phyloP scores from a whole-genome alignment of 2,113 vertebrate species.

The Emydocephalus ijimae region DNA sequence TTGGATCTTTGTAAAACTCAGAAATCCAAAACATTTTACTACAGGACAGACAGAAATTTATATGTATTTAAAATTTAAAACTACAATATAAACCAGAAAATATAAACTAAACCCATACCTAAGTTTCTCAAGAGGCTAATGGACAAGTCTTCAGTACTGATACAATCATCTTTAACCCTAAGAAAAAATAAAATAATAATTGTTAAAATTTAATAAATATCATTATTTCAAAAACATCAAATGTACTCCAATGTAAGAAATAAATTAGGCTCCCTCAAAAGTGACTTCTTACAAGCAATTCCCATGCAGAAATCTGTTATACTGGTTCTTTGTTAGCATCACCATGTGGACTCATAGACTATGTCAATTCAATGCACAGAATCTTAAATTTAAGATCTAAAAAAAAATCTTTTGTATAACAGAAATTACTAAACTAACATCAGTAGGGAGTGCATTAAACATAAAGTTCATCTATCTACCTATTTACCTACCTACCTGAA shows the following conservation, averaged over 20 bases:
- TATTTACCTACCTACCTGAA: background rate
- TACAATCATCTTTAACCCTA: conserved; percentile 79
- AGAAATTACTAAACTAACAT: background rate
- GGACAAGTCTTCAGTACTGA: conserved; percentile 81
- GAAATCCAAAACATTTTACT: background rate
- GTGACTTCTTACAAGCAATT: background rate
- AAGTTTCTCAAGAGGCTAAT: conserved; percentile 81
- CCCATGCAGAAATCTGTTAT: background rate
- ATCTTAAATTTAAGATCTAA: background rate
- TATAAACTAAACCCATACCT: conserved; percentile 70
- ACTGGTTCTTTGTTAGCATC: background rate
- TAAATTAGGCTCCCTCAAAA: background rate
- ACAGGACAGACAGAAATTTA: too few relatives aligned
- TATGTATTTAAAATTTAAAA: background rate
- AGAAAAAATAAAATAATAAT: background rate
- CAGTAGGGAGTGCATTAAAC: conserved; percentile 39
- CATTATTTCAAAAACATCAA: background rate
- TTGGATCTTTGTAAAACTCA: background rate
- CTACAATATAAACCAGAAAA: background rate
- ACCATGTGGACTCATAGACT: background rate
- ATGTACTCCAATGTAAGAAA: background rate
- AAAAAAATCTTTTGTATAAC: background rate
- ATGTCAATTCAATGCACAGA: background rate
- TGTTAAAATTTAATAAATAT: background rate
- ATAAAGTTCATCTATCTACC: background rate